phyloP scores from a whole-genome alignment of 1,140 invertebrate species.

The Ooceraea biroi region DNA sequence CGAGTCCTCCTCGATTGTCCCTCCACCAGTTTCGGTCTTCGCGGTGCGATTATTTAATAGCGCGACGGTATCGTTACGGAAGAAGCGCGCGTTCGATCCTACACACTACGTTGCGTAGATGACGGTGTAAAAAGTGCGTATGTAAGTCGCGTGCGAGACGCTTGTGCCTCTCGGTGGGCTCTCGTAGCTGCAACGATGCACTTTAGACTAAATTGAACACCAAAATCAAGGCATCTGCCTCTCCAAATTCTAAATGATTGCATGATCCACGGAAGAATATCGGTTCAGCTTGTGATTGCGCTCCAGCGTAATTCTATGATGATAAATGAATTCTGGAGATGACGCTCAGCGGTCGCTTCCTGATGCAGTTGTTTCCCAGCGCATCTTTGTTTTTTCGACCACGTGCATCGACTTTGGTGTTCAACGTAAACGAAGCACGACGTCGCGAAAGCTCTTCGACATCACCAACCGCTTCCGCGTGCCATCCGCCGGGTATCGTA shows the following conservation, averaged over 20 bases:
- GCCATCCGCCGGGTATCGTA: not conserved
- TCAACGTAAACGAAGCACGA: slow-evolving; percentile 25
- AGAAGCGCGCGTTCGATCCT: slow-evolving; percentile 28
- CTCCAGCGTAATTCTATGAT: no score
- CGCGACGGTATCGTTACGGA: slow-evolving; percentile 10
- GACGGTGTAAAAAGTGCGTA: slow-evolving; percentile 24
- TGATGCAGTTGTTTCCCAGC: not conserved
- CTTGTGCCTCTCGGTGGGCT: not conserved
- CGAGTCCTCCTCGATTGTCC: not conserved
- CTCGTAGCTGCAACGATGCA: slow-evolving; percentile 7
- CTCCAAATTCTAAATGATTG: not conserved
- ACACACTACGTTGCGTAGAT: slow-evolving; percentile 36
- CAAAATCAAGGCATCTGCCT: not conserved
- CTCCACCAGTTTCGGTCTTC: slow-evolving; percentile 1
- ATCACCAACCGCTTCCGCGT: slow-evolving; percentile 4
- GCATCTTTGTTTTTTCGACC: no score
- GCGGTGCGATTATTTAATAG: slow-evolving; percentile 22
- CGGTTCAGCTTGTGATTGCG: not conserved
- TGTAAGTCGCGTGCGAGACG: slow-evolving; percentile 13
- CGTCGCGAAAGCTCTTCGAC: slow-evolving; percentile 34
- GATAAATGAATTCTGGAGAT: no score
- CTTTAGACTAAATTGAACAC: not conserved
- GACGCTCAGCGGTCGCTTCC: no score
- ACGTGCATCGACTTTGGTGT: not conserved
- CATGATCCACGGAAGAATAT: not conserved